Conservation (phyloP, 2,888 invertebrate species). For the Zhuqinia jingwanae region DNA sequence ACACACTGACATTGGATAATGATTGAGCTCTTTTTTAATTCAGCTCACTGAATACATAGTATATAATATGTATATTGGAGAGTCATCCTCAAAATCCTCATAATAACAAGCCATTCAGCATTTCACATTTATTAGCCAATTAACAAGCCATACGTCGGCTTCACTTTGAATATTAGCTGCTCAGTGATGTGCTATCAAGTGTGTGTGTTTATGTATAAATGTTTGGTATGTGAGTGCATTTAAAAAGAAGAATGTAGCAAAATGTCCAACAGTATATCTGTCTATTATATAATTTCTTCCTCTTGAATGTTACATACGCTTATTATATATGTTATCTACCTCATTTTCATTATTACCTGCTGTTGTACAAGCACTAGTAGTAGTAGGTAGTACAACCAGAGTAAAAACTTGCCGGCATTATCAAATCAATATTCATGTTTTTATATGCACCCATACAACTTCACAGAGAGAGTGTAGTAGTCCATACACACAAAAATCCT, state of each 20-base stretch:
- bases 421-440: slow-evolving; percentile 65
- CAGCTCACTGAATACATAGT: slow-evolving; percentile 46
- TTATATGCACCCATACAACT: slow-evolving; percentile 38
- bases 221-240: slow-evolving; percentile 32
- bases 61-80: no score
- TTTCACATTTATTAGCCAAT: slow-evolving; percentile 69
- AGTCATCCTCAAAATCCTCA: slow-evolving; percentile 44
- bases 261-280: slow-evolving; percentile 12
- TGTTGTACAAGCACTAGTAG: not conserved
- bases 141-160: slow-evolving; percentile 70
- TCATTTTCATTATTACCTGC: slow-evolving; percentile 21
- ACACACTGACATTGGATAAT: slow-evolving; percentile 24
- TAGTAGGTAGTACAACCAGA: no score
- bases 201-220: no score
- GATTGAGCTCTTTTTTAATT: slow-evolving; percentile 50
- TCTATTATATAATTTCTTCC: no score
- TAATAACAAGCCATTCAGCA: slow-evolving; percentile 66
- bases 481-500: not conserved
- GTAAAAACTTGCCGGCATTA: slow-evolving; percentile 39
- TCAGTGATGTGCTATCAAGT: slow-evolving; percentile 18
- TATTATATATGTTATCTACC: no score
- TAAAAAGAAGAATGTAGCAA: not conserved
- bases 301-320: no score
- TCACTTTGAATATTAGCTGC: slow-evolving; percentile 62
- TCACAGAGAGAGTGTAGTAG: slow-evolving; percentile 3